phyloP scores from a whole-genome alignment of 2,113 vertebrate species.

The Antennarius striatus region DNA sequence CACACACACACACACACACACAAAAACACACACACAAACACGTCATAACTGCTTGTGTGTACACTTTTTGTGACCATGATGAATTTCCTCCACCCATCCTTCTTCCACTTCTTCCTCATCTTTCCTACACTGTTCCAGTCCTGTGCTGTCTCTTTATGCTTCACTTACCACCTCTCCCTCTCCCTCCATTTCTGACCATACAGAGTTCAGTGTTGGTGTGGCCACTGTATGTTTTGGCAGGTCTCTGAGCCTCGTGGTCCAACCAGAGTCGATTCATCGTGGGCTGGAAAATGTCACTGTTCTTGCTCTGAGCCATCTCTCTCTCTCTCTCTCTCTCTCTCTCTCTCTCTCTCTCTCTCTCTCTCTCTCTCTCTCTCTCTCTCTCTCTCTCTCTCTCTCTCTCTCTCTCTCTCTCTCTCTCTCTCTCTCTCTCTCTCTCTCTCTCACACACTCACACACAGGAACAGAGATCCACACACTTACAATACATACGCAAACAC shows the following conservation, averaged over 20 bases:
- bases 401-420: background rate
- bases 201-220: slow-evolving; percentile 58
- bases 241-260: slow-evolving; percentile 54
- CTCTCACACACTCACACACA: no score
- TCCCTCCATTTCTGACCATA: slow-evolving; percentile 19
- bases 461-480: background rate
- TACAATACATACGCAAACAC: slow-evolving; percentile 4
- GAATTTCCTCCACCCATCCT: slow-evolving; percentile 17
- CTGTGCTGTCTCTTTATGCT: slow-evolving; percentile 14
- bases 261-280: slow-evolving; percentile 39
- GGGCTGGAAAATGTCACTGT: slow-evolving; percentile 59
- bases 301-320: slow-evolving; percentile 26
- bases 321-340: background rate
- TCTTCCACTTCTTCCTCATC: slow-evolving; percentile 2
- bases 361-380: background rate
- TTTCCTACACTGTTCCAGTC: background rate
- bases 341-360: background rate
- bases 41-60: slow-evolving; percentile 30
- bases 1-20: no score
- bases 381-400: background rate
- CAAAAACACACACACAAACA: background rate
- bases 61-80: slow-evolving; percentile 37
- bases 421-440: background rate
- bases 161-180: slow-evolving; percentile 29
- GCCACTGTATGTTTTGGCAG: slow-evolving; percentile 72